Base-by-base conservation (phyloP, 1,140 invertebrate species). In the Camponotus pennsylvanicus region DNA sequence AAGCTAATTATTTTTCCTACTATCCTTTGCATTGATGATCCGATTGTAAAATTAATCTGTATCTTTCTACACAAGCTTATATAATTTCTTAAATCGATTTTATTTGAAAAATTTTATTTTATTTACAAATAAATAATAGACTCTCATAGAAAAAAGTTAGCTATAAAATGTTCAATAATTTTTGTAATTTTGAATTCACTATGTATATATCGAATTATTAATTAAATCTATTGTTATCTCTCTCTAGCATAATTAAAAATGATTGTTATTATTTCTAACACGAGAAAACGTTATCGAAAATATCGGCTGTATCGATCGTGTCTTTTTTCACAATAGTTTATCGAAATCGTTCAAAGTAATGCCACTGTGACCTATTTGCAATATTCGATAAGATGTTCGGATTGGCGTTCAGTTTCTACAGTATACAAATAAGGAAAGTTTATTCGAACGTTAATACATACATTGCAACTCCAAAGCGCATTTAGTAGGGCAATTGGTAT, bases 361-460 rank as follows among this genome's bases (percentile, higher is more conserved):
- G 40, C 57, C 9, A 45, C 15, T 27, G 37, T 45, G 37, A 80
- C 37, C 67, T 71, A 82, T 52, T 71, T 59, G 11, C 40, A 34
- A 34, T 8, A 71, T 71, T 45, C 9, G 9, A 59, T 82, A 71
- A 80, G 71, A 45, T 82, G 27, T 40, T 67, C 63, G 45, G 13
- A 42, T 32, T 42, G 57, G n/a, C 18, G 9, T 79, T 79, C 32
- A 49, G 37, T 7, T 70, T 80, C 9, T 3, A 6, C 27, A 2
- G 21, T 27, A 71, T 73, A 37, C 55, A 82, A 82, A 82, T 82
- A 82, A 82, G 21, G n/a, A 37, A 80, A 71, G 79, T 82, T 82
- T 73, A 80, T 80, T 70, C 55, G 67, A 69, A 82, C 18, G 37
- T 82, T 82, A 82, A 71, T 82, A 71, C 18, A 73, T 73, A 59